Evolutionary conservation across 2,113 vertebrate species (phyloP).

Genomic region (Corvus hawaiiensis): DNA sequence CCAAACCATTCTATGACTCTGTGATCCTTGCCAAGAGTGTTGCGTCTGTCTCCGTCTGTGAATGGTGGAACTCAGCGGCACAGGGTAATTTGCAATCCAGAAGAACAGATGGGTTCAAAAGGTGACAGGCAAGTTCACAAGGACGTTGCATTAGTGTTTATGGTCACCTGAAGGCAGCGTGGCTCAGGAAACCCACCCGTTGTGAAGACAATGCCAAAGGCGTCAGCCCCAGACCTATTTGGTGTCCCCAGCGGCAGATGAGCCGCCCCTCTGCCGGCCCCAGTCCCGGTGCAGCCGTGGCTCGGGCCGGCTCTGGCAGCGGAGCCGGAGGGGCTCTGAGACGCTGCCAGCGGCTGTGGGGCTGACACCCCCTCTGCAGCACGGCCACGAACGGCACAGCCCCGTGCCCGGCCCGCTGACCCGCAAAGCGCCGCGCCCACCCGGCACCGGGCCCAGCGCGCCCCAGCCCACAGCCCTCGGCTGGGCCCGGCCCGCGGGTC

Average conservation of each 20-base stretch:
- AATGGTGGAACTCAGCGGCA: neutral
- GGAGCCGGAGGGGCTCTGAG: neutral
- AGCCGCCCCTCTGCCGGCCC: neutral
- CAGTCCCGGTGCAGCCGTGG: fast-evolving
- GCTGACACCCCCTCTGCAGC: neutral
- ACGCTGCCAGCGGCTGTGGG: neutral
- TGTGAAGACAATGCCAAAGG: fast-evolving
- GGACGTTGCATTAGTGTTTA: fast-evolving
- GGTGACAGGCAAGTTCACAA: neutral
- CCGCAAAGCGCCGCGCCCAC: fast-evolving
- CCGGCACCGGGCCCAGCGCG: too few relatives aligned
- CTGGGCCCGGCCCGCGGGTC: neutral
- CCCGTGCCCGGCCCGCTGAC: neutral
- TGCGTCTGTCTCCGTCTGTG: fast-evolving
- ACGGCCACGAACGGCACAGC: neutral
- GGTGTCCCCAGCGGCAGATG: neutral
- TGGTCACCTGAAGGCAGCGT: fast-evolving
- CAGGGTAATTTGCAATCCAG: neutral
- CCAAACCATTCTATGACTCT: neutral
- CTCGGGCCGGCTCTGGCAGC: neutral
- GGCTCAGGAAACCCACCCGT: neutral
- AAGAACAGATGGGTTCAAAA: neutral
- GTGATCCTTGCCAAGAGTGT: fast-evolving
- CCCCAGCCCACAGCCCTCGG: neutral
- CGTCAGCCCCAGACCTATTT: too few relatives aligned